Evolutionary conservation across 2,113 vertebrate species (phyloP), one percentile per base, ranked within the genome.

Genomic region (Protobothrops mucrosquamatus): DNA sequence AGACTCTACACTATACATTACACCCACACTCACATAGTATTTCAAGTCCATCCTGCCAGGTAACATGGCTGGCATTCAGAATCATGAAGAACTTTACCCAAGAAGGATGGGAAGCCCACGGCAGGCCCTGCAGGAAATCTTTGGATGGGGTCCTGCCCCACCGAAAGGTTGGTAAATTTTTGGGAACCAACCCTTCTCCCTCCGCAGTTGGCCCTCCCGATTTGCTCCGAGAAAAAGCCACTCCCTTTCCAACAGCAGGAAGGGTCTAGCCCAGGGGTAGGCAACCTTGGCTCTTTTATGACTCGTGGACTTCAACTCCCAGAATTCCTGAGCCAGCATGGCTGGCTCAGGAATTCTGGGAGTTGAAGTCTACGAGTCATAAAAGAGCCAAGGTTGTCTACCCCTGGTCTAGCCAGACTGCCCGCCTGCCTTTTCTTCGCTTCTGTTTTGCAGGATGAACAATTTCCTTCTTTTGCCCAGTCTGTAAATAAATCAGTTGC

Each of bases 1-100:
- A 64, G 26, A 64, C 26, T 12, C 26, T 64, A 14, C 61, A 64
- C 61, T 64, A 26, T 26, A n/a, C 29, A n/a, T 64, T 29, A 14
- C 61, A 69, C 1, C 29, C 29, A 64, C 9, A 1, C 12, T 29
- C 29, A 69, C 29, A 5, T n/a, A 20, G n/a, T 39, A 20, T 39
- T 81, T 39, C 15, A 39, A 81, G 20, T 39, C 12, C 48, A 43
- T 43, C 57, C 14, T 61, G 11, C 29, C 52, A n/a, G 74, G 23
- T 18, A 6, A 90, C 56, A 90, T 64, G 52, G 89, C 92, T 34
- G 15, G n/a, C 56, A 90, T 93, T 93, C 29, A 90, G 74, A 15
- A 85, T 43, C 6, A 34, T 26, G 24, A 43, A 7, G 74, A 54
- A 24, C 12, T 29, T n/a, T 18, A 6, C 22, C 3, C 87, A 9